Evolutionary conservation across 2,797 vertebrate species (phyloP), one percentile per base, ranked within the genome.

Genomic region (Bovichtus diacanthus): DNA sequence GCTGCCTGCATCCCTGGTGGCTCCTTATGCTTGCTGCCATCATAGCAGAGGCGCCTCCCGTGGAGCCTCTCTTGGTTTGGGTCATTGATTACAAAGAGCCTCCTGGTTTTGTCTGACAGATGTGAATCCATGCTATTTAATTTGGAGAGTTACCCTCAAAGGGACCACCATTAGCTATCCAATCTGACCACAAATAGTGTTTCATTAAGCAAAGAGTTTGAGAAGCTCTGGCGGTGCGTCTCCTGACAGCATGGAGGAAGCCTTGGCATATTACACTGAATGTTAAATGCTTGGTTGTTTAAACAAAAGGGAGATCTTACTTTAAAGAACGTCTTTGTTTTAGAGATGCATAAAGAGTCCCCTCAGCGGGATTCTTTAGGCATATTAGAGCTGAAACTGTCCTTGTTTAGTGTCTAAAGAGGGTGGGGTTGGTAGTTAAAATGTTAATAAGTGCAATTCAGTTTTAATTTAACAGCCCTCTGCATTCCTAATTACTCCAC

Each of bases 11-110:
- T 95, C 94, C 94, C 94, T 71, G 82, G 94, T 94, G 95, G 89
- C 92, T 94, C 92, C 93, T 94, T 92, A 84, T 73, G 80, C 90
- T 93, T 66, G 88, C 92, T 91, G 91, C 92, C 93, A 93, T 94
- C 91, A 93, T 93, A 86, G 90, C 75, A 62, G 84, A 87, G 88
- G 82, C 82, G 78, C 90, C 92, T 93, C 92, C 94, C 62, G 74
- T 81, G 88, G 92, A 95, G 92, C 82, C 91, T 92, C 94, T 94
- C 93, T 93, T 87, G 92, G 94, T 95, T 94, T 95, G 95, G 94
- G 94, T 95, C 95, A 95, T 95, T 95, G 95, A 96, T 95, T 95
- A 96, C 95, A 95, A 95, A 95, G 94, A 95, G 94, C 94, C 95
- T 95, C 94, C 95, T 95, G 94, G 94, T 95, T 95, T 95, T 94